phyloP scores from a whole-genome alignment of 2,888 invertebrate genomes.

The Formica aserva region DNA sequence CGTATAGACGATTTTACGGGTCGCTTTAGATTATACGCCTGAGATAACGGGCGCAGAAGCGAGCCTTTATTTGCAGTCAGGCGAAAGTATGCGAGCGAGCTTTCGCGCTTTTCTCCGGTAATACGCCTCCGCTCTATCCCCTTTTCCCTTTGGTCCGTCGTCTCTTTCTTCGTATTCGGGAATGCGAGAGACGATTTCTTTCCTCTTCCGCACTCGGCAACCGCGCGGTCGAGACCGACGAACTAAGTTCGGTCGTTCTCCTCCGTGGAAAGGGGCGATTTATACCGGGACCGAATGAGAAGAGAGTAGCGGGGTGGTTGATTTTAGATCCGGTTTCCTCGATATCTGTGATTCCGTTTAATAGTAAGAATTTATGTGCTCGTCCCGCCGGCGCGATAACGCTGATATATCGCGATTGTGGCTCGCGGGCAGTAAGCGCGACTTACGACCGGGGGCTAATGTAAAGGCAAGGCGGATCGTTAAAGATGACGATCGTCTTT shows the following conservation, averaged over 20 bases:
- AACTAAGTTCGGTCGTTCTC: slow-evolving; percentile 46
- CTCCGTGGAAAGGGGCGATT: slow-evolving; percentile 57
- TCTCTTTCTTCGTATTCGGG: slow-evolving; percentile 51
- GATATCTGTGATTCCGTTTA: slow-evolving; percentile 51
- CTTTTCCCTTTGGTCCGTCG: slow-evolving; percentile 14
- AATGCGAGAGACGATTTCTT: slow-evolving; percentile 56
- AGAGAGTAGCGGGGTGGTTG: slow-evolving; percentile 2
- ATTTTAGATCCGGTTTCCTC: slow-evolving; percentile 25
- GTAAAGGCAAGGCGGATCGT: neutral
- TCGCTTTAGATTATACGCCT: slow-evolving; percentile 82
- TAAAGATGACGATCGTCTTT: neutral
- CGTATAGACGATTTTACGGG: slow-evolving; percentile 79
- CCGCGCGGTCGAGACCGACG: slow-evolving; percentile 39
- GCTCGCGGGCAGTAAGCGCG: slow-evolving; percentile 1
- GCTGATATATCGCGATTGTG: slow-evolving; percentile 39
- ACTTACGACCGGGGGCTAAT: neutral
- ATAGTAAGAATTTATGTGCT: slow-evolving; percentile 44
- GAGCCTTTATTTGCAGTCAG: slow-evolving; percentile 72
- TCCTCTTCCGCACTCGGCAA: slow-evolving; percentile 26
- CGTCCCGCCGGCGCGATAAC: neutral
- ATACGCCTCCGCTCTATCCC: slow-evolving; percentile 48
- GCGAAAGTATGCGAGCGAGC: slow-evolving; percentile 66
- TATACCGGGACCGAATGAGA: slow-evolving; percentile 58
- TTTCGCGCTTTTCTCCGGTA: slow-evolving; percentile 61
- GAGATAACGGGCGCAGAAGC: slow-evolving; percentile 78